These are phyloP conservation scores for Mustelus asterias DNA, from an alignment of 2,113 vertebrate species.

Conservation along the genomic window DNA sequence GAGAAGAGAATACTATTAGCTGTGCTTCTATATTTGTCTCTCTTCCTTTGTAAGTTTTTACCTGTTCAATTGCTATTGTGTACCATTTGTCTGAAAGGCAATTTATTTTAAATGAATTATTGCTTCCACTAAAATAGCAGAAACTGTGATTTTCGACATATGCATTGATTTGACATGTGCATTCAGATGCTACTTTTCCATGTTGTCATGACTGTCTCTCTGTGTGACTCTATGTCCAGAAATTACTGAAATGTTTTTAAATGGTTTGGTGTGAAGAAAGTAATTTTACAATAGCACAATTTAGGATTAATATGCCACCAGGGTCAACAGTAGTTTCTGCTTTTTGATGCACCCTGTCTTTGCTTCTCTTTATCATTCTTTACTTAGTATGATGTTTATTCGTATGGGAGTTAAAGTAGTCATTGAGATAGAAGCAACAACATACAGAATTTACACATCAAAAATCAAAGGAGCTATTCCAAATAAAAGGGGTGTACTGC, in stretches of 20 bases:
- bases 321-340: background rate
- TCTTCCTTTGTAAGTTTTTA: background rate
- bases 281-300: background rate
- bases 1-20: too few relatives aligned
- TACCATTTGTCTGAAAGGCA: background rate
- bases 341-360: background rate
- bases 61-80: background rate
- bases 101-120: background rate
- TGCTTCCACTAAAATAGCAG: background rate
- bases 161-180: background rate
- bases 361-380: background rate
- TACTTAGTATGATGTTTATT: background rate
- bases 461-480: background rate
- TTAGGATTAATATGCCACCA: background rate
- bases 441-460: background rate
- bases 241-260: conserved; percentile 11
- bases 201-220: too few relatives aligned
- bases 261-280: background rate
- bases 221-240: background rate
- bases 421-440: background rate
- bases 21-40: background rate
- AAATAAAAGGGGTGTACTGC: background rate
- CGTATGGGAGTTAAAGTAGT: background rate
- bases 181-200: background rate
- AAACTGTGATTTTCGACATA: background rate